phyloP scores from a whole-genome alignment of 1,140 invertebrate genomes.

The Hypsibius dujardini region DNA sequence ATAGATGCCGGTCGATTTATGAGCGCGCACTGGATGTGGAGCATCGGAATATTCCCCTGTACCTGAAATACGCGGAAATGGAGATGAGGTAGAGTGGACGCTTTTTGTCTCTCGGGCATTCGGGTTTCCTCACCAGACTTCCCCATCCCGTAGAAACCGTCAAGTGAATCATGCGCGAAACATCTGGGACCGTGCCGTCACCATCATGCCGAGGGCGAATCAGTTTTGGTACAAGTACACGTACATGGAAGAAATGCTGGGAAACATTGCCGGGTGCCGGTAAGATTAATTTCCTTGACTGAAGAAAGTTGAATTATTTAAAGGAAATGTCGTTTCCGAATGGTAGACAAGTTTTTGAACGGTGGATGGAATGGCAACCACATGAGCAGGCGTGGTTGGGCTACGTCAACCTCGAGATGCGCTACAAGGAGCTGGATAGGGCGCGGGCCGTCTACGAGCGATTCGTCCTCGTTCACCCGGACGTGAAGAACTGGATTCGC shows the following conservation, averaged over 20 bases:
- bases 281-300: constrained; percentile 24
- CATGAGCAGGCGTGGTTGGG: constrained; percentile 99
- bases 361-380: constrained; percentile 99
- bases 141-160: constrained; percentile 30
- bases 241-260: constrained; percentile 99
- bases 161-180: constrained; percentile 93
- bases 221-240: constrained; percentile 99
- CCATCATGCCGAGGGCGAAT: constrained; percentile 83
- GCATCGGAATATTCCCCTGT: constrained; percentile 67
- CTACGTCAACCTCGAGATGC: constrained; percentile 95
- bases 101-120: neutral
- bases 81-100: constrained; percentile 57
- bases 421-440: constrained; percentile 89
- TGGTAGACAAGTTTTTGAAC: constrained; percentile 69
- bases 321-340: neutral
- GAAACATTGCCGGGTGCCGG: constrained; percentile 64
- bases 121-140: constrained; percentile 17
- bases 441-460: constrained; percentile 81
- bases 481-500: constrained; percentile 91
- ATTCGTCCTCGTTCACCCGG: constrained; percentile 89
- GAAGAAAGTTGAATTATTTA: neutral
- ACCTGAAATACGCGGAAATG: constrained; percentile 99
- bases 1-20: constrained; percentile 61
- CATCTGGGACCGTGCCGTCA: constrained; percentile 91
- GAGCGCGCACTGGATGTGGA: constrained; percentile 93